Evolutionary conservation across 2,888 invertebrate genomes (phyloP).

Genomic region (Trissolcus brochymenae): DNA sequence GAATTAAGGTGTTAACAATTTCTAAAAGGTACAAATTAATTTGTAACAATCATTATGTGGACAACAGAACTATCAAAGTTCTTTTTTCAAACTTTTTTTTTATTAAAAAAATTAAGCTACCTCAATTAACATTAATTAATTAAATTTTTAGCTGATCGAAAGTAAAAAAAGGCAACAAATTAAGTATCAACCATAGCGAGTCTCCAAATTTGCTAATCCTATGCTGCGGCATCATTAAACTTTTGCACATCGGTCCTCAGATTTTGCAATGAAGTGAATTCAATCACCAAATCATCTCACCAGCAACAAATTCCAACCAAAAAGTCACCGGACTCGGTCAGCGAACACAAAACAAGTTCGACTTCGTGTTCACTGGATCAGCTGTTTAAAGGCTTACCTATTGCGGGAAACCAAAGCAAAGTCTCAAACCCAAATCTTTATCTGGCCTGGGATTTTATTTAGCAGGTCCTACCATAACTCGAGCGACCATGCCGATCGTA

Average conservation of each 20-base stretch:
- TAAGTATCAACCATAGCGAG: too few relatives aligned
- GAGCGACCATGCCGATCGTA: background rate
- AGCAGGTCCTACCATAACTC: background rate
- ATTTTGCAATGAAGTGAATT: background rate
- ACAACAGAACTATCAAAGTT: too few relatives aligned
- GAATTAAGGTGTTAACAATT: too few relatives aligned
- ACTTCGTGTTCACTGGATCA: conserved; percentile 12
- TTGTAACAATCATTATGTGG: too few relatives aligned
- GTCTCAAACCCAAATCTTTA: background rate
- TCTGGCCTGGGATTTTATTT: too few relatives aligned
- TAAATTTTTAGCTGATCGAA: too few relatives aligned
- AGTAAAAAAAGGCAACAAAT: too few relatives aligned
- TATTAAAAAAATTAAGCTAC: too few relatives aligned
- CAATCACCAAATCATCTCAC: background rate
- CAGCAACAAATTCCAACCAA: conserved; percentile 15
- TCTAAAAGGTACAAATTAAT: too few relatives aligned
- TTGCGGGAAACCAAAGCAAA: conserved; percentile 24
- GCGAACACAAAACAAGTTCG: conserved; percentile 6
- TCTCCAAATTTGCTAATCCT: too few relatives aligned
- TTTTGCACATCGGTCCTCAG: background rate
- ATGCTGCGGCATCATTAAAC: background rate
- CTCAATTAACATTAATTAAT: too few relatives aligned
- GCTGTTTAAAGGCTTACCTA: conserved; percentile 30
- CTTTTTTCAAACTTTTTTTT: too few relatives aligned
- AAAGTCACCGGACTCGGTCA: conserved; percentile 8